phyloP scores from a whole-genome alignment of 2,113 vertebrate species.

The Rhinoderma darwinii region DNA sequence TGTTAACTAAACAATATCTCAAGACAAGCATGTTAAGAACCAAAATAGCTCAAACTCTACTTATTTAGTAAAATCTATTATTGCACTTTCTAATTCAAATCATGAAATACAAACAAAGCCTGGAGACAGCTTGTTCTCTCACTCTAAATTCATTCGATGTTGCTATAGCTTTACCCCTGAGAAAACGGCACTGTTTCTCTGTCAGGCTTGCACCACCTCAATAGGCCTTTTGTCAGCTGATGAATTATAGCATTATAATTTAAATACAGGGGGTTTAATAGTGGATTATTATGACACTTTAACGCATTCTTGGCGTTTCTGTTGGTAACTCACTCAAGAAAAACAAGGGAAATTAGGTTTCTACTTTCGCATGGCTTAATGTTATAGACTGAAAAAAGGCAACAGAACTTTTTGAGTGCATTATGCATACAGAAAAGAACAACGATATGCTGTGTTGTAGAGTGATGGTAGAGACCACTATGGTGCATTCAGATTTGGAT shows the following conservation, averaged over 20 bases:
- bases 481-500: neutral
- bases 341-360: conserved; percentile 2
- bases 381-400: conserved; percentile 15
- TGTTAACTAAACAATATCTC: conserved; percentile 66
- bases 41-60: conserved; percentile 68
- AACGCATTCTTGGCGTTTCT: conserved; percentile 76
- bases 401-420: neutral
- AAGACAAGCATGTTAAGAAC: conserved; percentile 63
- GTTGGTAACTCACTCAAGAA: conserved; percentile 73
- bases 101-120: conserved; percentile 80
- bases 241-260: conserved; percentile 87
- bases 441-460: neutral
- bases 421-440: neutral
- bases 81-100: conserved; percentile 73
- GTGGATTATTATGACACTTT: conserved; percentile 83
- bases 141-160: conserved; percentile 83
- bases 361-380: neutral
- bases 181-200: conserved; percentile 75
- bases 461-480: neutral
- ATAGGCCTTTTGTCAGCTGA: conserved; percentile 82
- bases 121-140: conserved; percentile 77
- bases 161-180: conserved; percentile 85
- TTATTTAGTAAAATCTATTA: conserved; percentile 75
- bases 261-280: conserved; percentile 83
- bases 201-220: conserved; percentile 73